Conservation (phyloP, 2,113 vertebrate genomes). For the Barnardius zonarius region DNA sequence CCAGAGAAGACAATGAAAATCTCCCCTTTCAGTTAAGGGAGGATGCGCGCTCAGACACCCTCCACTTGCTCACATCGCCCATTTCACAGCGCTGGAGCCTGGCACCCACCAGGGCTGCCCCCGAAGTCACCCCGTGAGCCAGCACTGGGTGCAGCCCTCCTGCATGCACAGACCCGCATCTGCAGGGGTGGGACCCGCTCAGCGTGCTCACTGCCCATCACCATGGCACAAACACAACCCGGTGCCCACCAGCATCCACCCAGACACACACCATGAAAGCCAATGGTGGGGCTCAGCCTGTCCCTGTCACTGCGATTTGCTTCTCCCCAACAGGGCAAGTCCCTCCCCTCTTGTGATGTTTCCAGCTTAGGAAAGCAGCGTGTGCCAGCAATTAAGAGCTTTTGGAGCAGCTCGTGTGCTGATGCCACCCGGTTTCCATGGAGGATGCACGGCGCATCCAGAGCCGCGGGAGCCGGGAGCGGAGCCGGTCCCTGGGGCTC, state of each 20-base stretch:
- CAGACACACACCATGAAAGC: rapidly evolving
- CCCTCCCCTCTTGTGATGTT: neutral
- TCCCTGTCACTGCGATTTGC: neutral
- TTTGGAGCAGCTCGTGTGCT: neutral
- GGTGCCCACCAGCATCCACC: neutral
- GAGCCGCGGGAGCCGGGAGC: neutral
- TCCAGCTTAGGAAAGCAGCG: neutral
- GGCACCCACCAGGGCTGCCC: neutral
- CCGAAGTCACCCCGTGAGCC: rapidly evolving
- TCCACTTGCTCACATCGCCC: neutral
- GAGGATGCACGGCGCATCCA: neutral
- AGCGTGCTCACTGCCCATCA: rapidly evolving
- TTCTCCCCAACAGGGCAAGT: neutral
- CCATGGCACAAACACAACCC: neutral
- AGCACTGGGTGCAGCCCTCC: neutral
- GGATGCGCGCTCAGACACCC: neutral
- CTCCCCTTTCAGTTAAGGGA: neutral
- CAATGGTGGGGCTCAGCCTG: neutral
- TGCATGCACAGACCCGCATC: rapidly evolving
- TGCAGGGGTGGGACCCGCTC: neutral
- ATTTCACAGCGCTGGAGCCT: neutral
- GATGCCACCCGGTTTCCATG: neutral
- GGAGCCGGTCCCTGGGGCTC: neutral
- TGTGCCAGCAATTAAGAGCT: neutral
- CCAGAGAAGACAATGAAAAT: neutral